Evolutionary conservation across 2,888 invertebrate species (phyloP), one percentile per base, ranked within the genome.

Genomic region (Fragum sueziense): DNA sequence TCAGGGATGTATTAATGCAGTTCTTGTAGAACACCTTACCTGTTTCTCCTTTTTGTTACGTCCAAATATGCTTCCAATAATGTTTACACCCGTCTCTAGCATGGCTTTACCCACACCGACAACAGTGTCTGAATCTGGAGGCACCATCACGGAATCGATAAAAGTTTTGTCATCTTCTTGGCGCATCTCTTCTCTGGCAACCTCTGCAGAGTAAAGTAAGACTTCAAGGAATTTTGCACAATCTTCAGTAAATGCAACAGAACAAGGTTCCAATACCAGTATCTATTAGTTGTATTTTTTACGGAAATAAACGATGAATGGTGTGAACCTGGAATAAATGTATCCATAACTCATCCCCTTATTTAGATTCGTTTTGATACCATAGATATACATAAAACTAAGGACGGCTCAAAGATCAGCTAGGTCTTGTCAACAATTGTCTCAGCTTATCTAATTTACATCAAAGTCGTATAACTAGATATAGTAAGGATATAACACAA

Each of bases 31-130:
- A 37, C 37, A 37, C 6, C 37, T n/a, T 57, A 70, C 70, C 70
- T 70, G 70, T 54, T 70, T 70, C n/a, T 70, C 70, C 34, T 76
- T 76, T 34, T 71, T 77, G 52, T 72, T 54, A 14, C 68, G 27
- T 25, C 59, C 71, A 52, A 77, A 77, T 9, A 77, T 57, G 25
- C 68, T 69, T 17, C 54, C 57, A 34, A 77, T 67, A 1, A 72
- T 6, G 41, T 77, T 77, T 1, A 57, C 72, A n/a, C 34, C 68
- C 14, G 51, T 61, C n/a, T 22, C 20, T 29, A 77, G 11, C n/a
- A 77, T 41, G 2, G 37, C 41, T 33, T 31, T 59, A 6, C n/a
- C 68, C 14, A 72, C 20, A 20, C 59, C 71, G 25, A 22, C 41
- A 33, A 51, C 47, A 27, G 70, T 61, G 17, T 27, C 76, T n/a